Percentiles rank a stretch among this genome's conserved stretches.
Evolutionary conservation across 2,888 invertebrate species (phyloP).

Genomic region (Hoplodrina ambigua): DNA sequence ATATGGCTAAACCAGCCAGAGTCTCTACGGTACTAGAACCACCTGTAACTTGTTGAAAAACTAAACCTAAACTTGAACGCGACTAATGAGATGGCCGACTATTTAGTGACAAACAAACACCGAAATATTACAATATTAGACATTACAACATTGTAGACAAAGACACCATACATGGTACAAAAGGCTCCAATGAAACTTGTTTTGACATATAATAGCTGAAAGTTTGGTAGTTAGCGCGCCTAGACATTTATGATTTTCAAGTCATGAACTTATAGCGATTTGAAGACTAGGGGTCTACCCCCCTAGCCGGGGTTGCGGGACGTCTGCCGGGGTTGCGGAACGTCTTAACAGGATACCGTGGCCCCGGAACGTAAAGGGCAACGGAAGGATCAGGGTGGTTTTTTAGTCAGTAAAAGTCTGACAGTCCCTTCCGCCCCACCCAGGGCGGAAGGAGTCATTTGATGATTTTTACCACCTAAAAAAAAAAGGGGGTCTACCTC

Average conservation of each 20-base stretch:
- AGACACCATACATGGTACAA: constrained; percentile 71
- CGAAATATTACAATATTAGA: constrained; percentile 45
- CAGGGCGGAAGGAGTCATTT: too few species aligned
- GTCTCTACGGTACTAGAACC: too few species aligned
- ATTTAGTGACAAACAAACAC: constrained; percentile 33
- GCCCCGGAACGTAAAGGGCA: too few species aligned
- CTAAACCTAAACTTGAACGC: constrained; percentile 7
- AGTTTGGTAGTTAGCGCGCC: constrained; percentile 83
- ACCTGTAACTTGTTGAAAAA: neutral
- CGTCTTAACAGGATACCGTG: too few species aligned
- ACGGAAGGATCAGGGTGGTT: too few species aligned
- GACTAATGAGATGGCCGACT: constrained; percentile 27
- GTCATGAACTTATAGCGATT: constrained; percentile 35
- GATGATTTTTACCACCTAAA: too few species aligned
- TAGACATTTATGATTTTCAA: constrained; percentile 69
- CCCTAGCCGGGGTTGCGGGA: too few species aligned
- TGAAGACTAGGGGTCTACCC: neutral
- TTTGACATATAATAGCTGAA: constrained; percentile 83
- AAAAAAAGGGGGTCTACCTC: too few species aligned
- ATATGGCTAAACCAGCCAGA: too few species aligned
- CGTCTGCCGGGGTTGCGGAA: too few species aligned
- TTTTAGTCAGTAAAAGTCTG: too few species aligned
- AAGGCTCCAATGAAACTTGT: constrained; percentile 80
- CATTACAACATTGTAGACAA: constrained; percentile 53
- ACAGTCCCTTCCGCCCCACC: too few species aligned